phyloP scores from a whole-genome alignment of 1,140 invertebrate species.

The Pseudomyrmex flavicornis region DNA sequence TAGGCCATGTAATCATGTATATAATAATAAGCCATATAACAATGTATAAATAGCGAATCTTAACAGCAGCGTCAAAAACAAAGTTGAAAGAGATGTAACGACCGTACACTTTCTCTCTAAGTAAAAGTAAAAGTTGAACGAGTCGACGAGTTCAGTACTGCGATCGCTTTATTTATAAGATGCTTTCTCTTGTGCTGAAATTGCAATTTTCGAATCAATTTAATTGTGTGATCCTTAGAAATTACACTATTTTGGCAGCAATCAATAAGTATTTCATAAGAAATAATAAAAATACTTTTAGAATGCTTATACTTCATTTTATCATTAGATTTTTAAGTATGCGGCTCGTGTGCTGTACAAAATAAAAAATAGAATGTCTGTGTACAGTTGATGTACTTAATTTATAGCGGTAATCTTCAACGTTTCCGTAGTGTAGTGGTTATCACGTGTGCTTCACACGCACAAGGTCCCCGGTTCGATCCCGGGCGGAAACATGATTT shows the following conservation, averaged over 20 bases:
- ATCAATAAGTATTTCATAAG: conserved; percentile 6
- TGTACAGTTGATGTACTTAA: not conserved
- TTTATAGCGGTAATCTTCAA: not conserved
- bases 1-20: not conserved
- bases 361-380: not conserved
- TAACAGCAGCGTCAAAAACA: not conserved
- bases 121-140: conserved; percentile 79
- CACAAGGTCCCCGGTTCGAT: conserved; percentile 74
- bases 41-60: not conserved
- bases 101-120: conserved; percentile 76
- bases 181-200: not conserved
- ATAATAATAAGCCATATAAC: not conserved
- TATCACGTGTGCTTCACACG: conserved; percentile 74
- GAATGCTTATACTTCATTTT: too few relatives aligned
- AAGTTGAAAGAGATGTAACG: conserved; percentile 43
- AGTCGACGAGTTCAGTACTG: conserved; percentile 39
- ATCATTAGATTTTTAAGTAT: too few relatives aligned
- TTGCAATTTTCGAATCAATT: not conserved
- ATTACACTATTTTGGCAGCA: not conserved
- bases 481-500: conserved; percentile 70
- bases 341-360: not conserved
- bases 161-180: conserved; percentile 20
- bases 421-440: conserved; percentile 75
- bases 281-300: not conserved
- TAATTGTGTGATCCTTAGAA: not conserved